phyloP scores from a whole-genome alignment of 2,888 invertebrate species.

The Eucriotettix oculatus region DNA sequence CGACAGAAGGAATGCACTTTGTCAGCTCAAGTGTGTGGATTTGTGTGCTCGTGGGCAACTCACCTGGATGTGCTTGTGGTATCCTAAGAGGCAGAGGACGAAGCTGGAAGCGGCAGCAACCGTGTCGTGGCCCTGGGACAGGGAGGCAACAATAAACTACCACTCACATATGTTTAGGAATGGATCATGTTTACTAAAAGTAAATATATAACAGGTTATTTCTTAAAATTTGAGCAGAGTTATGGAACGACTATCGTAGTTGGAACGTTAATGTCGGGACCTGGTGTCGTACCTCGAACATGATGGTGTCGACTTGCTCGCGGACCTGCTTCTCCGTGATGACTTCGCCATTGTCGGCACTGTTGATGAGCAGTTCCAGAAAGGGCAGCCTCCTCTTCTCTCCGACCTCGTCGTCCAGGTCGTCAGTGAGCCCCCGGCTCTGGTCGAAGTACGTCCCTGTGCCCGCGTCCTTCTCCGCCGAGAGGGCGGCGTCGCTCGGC shows the following conservation, averaged over 20 bases:
- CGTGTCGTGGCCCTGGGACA: conserved; percentile 53
- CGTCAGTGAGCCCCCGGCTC: not conserved
- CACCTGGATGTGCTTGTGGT: conserved; percentile 51
- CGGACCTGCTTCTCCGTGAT: not conserved
- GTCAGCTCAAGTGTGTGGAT: no score
- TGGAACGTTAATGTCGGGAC: no score
- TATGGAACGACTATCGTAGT: no score
- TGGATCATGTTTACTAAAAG: no score
- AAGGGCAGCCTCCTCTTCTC: not conserved
- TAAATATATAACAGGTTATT: no score
- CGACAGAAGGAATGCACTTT: no score
- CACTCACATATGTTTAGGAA: no score
- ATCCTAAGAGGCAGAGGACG: conserved; percentile 60
- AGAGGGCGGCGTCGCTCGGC: not conserved
- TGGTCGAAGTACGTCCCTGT: not conserved
- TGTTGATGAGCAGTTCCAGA: not conserved
- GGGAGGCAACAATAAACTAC: no score
- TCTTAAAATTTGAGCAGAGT: no score
- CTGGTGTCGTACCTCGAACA: conserved; percentile 11
- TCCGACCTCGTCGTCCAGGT: not conserved
- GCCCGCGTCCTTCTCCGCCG: not conserved
- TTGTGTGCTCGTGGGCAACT: conserved; percentile 6
- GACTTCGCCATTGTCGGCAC: not conserved
- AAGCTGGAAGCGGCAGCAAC: conserved; percentile 70
- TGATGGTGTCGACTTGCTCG: not conserved